Percentiles rank a stretch among this genome's conserved stretches.
Conservation (phyloP, 1,140 invertebrate genomes). For the Sitophilus oryzae region DNA sequence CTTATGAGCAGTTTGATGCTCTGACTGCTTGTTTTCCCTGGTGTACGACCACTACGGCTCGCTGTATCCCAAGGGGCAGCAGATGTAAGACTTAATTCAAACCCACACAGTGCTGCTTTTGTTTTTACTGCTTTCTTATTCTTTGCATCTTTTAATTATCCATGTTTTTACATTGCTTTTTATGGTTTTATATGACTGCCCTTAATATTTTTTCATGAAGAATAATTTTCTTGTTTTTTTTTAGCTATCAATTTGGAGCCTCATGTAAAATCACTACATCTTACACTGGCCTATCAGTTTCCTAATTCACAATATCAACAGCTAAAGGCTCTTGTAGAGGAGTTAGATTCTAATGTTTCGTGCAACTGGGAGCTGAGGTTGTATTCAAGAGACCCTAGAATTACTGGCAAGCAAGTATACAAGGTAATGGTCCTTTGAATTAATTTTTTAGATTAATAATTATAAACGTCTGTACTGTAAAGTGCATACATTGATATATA, state of each 20-base stretch:
- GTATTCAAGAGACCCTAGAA: slow-evolving; percentile 74
- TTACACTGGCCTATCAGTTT: slow-evolving; percentile 86
- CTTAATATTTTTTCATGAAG: too few species aligned
- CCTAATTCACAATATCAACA: slow-evolving; percentile 61
- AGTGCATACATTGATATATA: too few species aligned
- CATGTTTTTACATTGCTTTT: too few species aligned
- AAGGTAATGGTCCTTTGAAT: slow-evolving; percentile 36
- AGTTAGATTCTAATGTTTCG: slow-evolving; percentile 57
- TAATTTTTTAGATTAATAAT: too few species aligned
- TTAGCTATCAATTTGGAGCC: slow-evolving; percentile 65
- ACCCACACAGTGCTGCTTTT: slow-evolving; percentile 4
- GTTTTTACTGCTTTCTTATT: slow-evolving; percentile 1
- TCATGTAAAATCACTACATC: slow-evolving; percentile 76
- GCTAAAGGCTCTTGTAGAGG: slow-evolving; percentile 67
- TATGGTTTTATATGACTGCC: too few species aligned
- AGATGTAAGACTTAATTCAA: slow-evolving; percentile 43
- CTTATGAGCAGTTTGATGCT: slow-evolving; percentile 63
- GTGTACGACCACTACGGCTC: slow-evolving; percentile 52
- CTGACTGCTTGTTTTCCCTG: slow-evolving; percentile 64
- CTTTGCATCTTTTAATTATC: slow-evolving; percentile 5
- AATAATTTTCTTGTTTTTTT: slow-evolving; percentile 32
- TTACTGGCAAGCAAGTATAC: slow-evolving; percentile 67
- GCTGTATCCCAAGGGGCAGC: slow-evolving; percentile 45
- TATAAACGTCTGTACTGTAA: too few species aligned
- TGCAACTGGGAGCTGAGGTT: slow-evolving; percentile 79